phyloP scores from a whole-genome alignment of 2,113 vertebrate genomes.

The Ariopsis seemanni region DNA sequence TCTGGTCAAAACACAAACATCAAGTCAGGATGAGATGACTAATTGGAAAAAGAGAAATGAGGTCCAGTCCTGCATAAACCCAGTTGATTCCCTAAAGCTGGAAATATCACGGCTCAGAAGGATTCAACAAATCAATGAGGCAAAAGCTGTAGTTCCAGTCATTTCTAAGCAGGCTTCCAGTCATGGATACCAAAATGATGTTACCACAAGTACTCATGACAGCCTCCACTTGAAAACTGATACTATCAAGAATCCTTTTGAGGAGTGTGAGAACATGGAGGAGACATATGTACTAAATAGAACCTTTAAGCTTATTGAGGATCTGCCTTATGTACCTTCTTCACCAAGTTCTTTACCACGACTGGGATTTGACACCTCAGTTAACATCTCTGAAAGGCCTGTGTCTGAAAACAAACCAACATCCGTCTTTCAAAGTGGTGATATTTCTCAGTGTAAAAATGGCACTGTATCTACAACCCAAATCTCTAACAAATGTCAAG shows the following conservation, averaged over 20 bases:
- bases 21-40: neutral
- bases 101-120: conserved; percentile 11
- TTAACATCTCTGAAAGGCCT: neutral
- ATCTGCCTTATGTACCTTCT: neutral
- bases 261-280: neutral
- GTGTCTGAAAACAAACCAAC: neutral
- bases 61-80: neutral
- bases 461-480: neutral
- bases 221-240: conserved; percentile 26
- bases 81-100: conserved; percentile 3
- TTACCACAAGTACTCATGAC: neutral
- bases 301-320: neutral
- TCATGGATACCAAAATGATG: neutral
- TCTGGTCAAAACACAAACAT: neutral
- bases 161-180: conserved; percentile 42
- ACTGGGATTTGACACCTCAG: neutral
- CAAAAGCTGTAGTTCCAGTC: conserved; percentile 50
- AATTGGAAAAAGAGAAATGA: neutral
- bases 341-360: neutral
- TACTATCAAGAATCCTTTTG: neutral
- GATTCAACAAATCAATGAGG: conserved; percentile 24
- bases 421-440: neutral
- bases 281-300: neutral
- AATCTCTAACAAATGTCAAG: neutral
- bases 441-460: conserved; percentile 8